These are phyloP conservation scores for Bombus sylvicola DNA, from an alignment of 1,140 invertebrate species.

Conservation along the genomic window DNA sequence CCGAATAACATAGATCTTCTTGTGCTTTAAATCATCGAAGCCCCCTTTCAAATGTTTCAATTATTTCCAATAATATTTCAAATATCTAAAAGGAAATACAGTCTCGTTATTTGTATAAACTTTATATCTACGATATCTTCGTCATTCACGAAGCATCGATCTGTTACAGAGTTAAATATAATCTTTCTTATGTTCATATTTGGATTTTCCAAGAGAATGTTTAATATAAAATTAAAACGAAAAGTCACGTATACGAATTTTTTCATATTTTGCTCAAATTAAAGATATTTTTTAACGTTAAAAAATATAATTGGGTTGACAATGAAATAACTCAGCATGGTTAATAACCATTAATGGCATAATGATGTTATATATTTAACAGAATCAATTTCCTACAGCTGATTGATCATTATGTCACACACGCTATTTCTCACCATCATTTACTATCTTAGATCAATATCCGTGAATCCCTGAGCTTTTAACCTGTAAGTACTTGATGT, in stretches of 20 bases:
- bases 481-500: constrained; percentile 19
- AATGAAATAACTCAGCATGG: too few species aligned
- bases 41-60: too few species aligned
- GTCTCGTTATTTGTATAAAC: too few species aligned
- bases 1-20: background rate
- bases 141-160: background rate
- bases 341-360: background rate
- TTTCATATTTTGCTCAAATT: too few species aligned
- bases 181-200: too few species aligned
- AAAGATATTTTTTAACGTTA: too few species aligned
- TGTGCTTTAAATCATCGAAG: background rate
- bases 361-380: background rate
- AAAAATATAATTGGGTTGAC: too few species aligned
- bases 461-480: constrained; percentile 11
- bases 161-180: background rate
- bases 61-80: too few species aligned
- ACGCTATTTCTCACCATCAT: constrained; percentile 34
- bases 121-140: too few species aligned
- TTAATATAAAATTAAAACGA: too few species aligned
- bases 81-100: too few species aligned
- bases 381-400: background rate
- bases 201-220: background rate
- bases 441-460: constrained; percentile 26
- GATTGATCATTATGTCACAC: constrained; percentile 34
- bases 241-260: background rate